Conservation (phyloP, 2,888 invertebrate genomes). For the Sphaerophoria rueppellii region DNA sequence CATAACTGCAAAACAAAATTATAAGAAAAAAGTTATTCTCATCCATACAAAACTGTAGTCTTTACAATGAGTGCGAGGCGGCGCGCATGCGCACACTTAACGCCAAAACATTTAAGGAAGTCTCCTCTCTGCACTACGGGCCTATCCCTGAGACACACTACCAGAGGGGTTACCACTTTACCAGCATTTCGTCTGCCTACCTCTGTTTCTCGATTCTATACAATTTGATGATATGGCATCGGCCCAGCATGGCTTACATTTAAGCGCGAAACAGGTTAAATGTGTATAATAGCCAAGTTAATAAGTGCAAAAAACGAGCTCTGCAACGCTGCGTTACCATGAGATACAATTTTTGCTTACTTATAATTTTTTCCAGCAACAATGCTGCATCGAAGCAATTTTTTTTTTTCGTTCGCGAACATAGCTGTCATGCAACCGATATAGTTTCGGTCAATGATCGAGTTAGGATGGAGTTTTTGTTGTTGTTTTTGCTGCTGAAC, state of each 20-base stretch:
- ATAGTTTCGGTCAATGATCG: constrained; percentile 74
- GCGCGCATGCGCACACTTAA: constrained; percentile 70
- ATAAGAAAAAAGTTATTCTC: constrained; percentile 37
- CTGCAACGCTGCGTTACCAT: constrained; percentile 66
- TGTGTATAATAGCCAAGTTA: constrained; percentile 72
- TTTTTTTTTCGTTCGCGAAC: constrained; percentile 5
- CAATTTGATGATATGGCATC: constrained; percentile 15
- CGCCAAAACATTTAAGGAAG: constrained; percentile 73
- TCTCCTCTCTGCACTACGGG: constrained; percentile 32
- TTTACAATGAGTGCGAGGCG: constrained; percentile 22
- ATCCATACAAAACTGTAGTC: constrained; percentile 12
- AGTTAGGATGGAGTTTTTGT: constrained; percentile 52
- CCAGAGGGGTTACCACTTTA: constrained; percentile 22
- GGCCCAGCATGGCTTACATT: constrained; percentile 54
- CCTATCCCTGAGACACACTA: constrained; percentile 21
- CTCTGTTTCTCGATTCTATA: not conserved
- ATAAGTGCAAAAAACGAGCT: constrained; percentile 71
- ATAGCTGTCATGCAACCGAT: constrained; percentile 73
- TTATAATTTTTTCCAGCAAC: constrained; percentile 1
- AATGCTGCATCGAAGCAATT: constrained; percentile 40
- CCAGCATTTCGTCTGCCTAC: not conserved
- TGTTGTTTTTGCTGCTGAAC: constrained; percentile 36
- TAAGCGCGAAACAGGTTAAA: constrained; percentile 72
- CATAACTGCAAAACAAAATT: constrained; percentile 35
- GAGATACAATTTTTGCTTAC: constrained; percentile 42